Evolutionary conservation across 2,113 vertebrate genomes (phyloP).

Genomic region (Tachysurus vachellii): DNA sequence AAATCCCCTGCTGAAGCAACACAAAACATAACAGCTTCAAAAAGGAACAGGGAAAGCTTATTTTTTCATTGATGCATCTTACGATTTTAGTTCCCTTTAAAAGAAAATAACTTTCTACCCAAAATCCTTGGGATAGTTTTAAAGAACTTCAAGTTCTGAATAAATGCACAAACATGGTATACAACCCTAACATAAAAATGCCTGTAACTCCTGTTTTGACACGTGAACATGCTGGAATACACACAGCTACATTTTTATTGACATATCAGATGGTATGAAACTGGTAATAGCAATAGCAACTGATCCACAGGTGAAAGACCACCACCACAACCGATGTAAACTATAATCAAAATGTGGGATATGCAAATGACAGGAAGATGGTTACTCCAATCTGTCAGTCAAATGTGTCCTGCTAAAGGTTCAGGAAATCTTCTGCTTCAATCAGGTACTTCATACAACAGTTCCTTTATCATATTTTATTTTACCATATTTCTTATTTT

Average conservation of each 20-base stretch:
- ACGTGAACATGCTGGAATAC: background rate
- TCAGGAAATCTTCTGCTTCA: background rate
- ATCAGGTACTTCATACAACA: background rate
- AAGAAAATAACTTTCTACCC: background rate
- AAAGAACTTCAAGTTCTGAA: background rate
- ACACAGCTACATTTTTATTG: background rate
- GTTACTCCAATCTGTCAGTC: background rate
- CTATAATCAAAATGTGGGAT: conserved; percentile 17
- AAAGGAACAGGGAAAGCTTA: background rate
- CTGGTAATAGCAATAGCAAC: background rate
- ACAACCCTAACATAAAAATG: background rate
- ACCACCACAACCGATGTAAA: conserved; percentile 30
- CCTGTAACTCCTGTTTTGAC: background rate
- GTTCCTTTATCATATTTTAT: background rate
- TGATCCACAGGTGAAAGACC: background rate
- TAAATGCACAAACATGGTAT: background rate
- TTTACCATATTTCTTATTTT: background rate
- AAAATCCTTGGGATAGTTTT: background rate
- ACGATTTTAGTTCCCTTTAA: background rate
- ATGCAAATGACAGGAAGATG: conserved; percentile 37
- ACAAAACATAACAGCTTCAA: conserved; percentile 62
- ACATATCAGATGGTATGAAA: background rate
- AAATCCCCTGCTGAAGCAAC: conserved; percentile 53
- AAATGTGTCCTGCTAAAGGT: background rate
- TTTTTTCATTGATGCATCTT: background rate